These are phyloP conservation scores for Xerus inauris DNA, from an alignment of 2,113 vertebrate genomes.

Conservation along the genomic window DNA sequence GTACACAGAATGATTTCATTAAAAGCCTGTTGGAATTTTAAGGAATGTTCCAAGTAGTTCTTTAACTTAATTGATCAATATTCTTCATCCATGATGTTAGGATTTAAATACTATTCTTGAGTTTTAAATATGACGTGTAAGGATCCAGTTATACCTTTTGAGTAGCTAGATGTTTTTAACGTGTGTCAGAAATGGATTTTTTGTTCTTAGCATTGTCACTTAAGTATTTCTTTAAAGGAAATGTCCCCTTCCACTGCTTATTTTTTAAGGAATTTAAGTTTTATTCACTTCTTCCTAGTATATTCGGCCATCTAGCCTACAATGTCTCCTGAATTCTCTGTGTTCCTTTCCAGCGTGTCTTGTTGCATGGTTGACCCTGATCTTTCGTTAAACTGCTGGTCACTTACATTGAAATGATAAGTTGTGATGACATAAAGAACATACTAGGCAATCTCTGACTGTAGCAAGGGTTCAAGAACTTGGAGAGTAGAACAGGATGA, in stretches of 20 bases:
- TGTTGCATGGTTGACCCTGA: neutral
- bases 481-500: neutral
- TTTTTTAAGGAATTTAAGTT: neutral
- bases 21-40: neutral
- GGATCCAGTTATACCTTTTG: neutral
- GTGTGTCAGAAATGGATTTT: neutral
- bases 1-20: slow-evolving; percentile 5
- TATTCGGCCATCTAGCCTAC: neutral
- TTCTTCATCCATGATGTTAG: neutral
- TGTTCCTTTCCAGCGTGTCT: neutral
- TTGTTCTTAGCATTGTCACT: neutral
- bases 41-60: neutral
- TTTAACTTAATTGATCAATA: neutral
- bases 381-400: neutral
- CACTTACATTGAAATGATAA: neutral
- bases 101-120: neutral
- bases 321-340: neutral
- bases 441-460: neutral
- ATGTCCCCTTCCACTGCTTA: neutral
- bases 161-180: neutral
- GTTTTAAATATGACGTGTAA: neutral
- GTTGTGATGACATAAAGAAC: neutral
- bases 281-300: neutral
- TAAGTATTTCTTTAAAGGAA: neutral
- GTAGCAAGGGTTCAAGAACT: neutral